A percentile compares a stretch with the other conserved stretches of the same genome.
Evolutionary conservation across 2,888 invertebrate species (phyloP).

Genomic region (Bembecia ichneumoniformis): DNA sequence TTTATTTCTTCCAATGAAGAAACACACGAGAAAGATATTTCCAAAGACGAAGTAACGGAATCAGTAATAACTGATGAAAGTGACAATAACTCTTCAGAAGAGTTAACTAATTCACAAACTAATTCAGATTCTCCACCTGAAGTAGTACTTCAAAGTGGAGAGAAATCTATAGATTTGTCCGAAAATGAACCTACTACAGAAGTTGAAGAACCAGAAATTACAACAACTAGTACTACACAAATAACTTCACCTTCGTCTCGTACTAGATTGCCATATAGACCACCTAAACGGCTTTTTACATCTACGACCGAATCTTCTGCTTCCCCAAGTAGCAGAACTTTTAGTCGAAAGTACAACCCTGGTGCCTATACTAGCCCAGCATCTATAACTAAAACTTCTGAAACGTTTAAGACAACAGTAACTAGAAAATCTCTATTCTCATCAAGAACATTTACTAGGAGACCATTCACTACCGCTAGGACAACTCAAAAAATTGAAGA

Average conservation of each 20-base stretch:
- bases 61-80: neutral
- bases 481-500: conserved; percentile 57
- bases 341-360: conserved; percentile 62
- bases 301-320: conserved; percentile 52
- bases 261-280: conserved; percentile 51
- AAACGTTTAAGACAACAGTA: conserved; percentile 32
- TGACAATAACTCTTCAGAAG: conserved; percentile 3
- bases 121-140: conserved; percentile 20
- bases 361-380: conserved; percentile 62
- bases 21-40: neutral
- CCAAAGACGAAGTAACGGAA: neutral
- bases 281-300: conserved; percentile 49
- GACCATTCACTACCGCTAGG: conserved; percentile 51
- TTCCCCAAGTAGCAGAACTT: conserved; percentile 50
- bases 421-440: conserved; percentile 45
- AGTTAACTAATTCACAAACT: conserved; percentile 3
- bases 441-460: conserved; percentile 46
- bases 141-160: conserved; percentile 27
- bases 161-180: conserved; percentile 31
- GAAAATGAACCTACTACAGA: conserved; percentile 17
- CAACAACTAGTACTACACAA: conserved; percentile 37
- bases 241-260: conserved; percentile 29
- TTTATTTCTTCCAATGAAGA: neutral
- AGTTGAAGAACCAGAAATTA: conserved; percentile 25
- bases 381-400: conserved; percentile 37